Evolutionary conservation across 2,888 invertebrate species (phyloP).

Genomic region (Nomada fucata): DNA sequence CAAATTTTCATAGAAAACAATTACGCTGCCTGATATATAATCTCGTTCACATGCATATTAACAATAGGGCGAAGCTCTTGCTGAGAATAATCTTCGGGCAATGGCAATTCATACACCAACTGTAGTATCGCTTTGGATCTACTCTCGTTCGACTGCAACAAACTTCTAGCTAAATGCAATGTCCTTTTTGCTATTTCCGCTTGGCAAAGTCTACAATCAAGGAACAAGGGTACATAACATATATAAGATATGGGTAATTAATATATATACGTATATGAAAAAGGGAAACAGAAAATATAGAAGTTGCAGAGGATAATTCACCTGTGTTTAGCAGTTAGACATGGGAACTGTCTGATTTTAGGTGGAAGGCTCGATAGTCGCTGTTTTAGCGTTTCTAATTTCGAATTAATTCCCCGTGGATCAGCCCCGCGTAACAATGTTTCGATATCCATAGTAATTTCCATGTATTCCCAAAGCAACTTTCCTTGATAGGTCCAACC

Average conservation of each 20-base stretch:
- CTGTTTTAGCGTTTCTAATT: constrained; percentile 85
- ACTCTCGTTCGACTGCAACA: constrained; percentile 81
- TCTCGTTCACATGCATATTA: constrained; percentile 74
- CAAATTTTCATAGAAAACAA: not conserved
- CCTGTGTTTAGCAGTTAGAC: constrained; percentile 85
- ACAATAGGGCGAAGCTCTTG: constrained; percentile 84
- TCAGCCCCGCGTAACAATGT: constrained; percentile 75
- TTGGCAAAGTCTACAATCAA: constrained; percentile 85
- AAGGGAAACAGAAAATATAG: not conserved
- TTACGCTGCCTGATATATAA: constrained; percentile 54
- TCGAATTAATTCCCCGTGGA: constrained; percentile 80
- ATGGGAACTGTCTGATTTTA: constrained; percentile 85
- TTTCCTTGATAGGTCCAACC: constrained; percentile 91
- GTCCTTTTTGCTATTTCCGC: constrained; percentile 87
- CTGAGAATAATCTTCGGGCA: constrained; percentile 87
- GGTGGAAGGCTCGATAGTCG: constrained; percentile 85
- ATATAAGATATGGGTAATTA: not conserved
- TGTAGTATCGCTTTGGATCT: constrained; percentile 82
- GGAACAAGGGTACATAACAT: not conserved
- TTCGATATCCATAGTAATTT: constrained; percentile 87
- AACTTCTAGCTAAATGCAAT: constrained; percentile 84
- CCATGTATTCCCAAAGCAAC: constrained; percentile 90
- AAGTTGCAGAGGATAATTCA: constrained; percentile 63
- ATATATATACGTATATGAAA: too few species aligned
- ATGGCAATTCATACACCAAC: constrained; percentile 85